phyloP scores from a whole-genome alignment of 2,888 invertebrate species.

The Elmis aenea region DNA sequence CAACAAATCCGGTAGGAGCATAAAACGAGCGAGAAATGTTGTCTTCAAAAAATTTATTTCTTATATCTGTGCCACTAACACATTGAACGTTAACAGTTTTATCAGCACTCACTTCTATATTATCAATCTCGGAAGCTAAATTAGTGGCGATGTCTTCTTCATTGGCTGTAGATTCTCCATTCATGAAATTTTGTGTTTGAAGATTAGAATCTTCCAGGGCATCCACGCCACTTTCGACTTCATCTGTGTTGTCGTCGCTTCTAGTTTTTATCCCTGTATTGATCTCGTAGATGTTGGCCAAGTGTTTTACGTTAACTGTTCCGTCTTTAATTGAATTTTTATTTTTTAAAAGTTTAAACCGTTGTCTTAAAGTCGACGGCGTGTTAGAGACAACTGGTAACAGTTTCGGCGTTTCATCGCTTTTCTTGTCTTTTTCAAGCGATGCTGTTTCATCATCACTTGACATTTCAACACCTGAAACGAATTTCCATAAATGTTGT shows the following conservation, averaged over 20 bases:
- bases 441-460: constrained; percentile 45
- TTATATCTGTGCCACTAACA: constrained; percentile 24
- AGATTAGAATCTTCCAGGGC: constrained; percentile 33
- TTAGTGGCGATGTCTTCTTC: constrained; percentile 6
- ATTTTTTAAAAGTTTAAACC: constrained; percentile 7
- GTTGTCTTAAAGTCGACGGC: constrained; percentile 3
- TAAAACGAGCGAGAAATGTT: constrained; percentile 29
- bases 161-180: background rate
- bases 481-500: background rate
- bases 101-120: constrained; percentile 15
- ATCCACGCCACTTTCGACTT: constrained; percentile 41
- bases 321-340: constrained; percentile 8
- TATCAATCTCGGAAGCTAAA: constrained; percentile 10
- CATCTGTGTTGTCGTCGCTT: constrained; percentile 29
- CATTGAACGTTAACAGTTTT: constrained; percentile 16
- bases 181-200: background rate
- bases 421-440: constrained; percentile 33
- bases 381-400: background rate
- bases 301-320: constrained; percentile 25
- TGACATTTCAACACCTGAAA: constrained; percentile 47
- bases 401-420: constrained; percentile 6
- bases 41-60: constrained; percentile 21
- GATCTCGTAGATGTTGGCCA: constrained; percentile 38
- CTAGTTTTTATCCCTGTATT: constrained; percentile 36
- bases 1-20: constrained; percentile 41